Conservation (phyloP, 2,888 invertebrate genomes). For the Hyalella azteca region DNA sequence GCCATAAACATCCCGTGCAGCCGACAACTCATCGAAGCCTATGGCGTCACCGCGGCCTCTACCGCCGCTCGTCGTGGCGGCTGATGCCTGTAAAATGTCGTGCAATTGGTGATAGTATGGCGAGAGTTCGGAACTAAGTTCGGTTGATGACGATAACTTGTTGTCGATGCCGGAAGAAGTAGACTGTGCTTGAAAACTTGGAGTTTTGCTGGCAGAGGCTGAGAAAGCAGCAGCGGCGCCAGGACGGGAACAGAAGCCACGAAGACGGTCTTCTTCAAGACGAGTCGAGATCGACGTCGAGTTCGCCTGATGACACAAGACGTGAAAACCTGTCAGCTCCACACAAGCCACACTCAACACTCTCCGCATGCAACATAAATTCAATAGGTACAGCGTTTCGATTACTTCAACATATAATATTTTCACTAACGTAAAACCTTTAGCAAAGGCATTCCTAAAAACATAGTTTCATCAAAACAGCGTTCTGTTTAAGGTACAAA, state of each 20-base stretch:
- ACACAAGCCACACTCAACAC: neutral
- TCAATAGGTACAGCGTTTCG: no score
- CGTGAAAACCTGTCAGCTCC: slow-evolving; percentile 13
- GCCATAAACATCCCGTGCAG: neutral
- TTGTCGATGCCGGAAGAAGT: no score
- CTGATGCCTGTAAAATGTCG: neutral
- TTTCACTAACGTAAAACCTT: no score
- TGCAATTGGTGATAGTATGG: neutral
- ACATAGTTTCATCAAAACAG: no score
- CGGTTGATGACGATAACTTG: no score
- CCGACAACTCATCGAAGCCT: neutral
- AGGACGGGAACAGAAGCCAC: neutral
- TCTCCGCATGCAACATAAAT: neutral
- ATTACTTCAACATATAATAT: no score
- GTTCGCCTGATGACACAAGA: slow-evolving; percentile 28
- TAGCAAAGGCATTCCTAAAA: no score
- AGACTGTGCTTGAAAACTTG: no score
- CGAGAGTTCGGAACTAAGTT: no score
- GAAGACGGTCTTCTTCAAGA: neutral
- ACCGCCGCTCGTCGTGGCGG: neutral
- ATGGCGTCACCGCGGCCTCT: neutral
- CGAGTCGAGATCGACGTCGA: neutral
- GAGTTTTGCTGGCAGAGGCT: no score
- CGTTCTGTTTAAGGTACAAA: no score
- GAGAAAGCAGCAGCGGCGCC: no score